Percentiles rank a stretch among this genome's conserved stretches.
Conservation (phyloP, 2,797 vertebrate species). For the Chanos chanos region DNA sequence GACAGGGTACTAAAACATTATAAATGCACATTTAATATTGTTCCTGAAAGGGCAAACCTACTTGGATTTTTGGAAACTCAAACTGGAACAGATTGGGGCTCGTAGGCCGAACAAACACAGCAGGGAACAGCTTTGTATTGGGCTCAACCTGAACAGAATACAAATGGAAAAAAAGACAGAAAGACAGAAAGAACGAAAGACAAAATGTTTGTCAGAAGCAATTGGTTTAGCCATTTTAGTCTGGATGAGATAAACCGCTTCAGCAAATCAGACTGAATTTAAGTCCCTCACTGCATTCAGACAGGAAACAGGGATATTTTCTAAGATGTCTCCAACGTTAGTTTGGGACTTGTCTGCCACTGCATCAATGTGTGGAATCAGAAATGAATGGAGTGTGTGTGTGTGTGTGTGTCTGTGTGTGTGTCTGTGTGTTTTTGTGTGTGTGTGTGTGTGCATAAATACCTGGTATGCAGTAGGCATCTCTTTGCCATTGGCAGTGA, state of each 20-base stretch:
- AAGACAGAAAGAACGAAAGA: neutral
- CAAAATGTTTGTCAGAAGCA: neutral
- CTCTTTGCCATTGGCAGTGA: constrained; percentile 91
- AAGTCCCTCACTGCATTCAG: constrained; percentile 13
- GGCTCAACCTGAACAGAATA: constrained; percentile 86
- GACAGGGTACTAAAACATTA: neutral
- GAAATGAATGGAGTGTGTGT: neutral
- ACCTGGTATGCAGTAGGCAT: constrained; percentile 92
- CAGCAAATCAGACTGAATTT: constrained; percentile 13
- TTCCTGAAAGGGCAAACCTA: constrained; percentile 53
- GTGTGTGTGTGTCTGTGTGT: neutral
- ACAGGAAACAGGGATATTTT: constrained; percentile 7
- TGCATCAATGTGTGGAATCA: constrained; percentile 18
- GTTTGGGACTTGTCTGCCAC: constrained; percentile 10
- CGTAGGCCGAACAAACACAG: constrained; percentile 90
- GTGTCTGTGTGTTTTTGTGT: neutral
- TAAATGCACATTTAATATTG: neutral
- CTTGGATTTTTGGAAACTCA: constrained; percentile 94
- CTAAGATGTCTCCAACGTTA: constrained; percentile 2
- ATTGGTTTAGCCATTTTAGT: neutral
- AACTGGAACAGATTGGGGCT: constrained; percentile 94
- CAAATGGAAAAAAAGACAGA: neutral
- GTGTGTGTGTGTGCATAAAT: constrained; percentile 28
- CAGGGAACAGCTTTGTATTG: constrained; percentile 95
- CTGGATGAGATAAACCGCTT: constrained; percentile 1